A percentile compares a stretch with the other conserved stretches of the same genome.
Evolutionary conservation across 2,113 vertebrate species (phyloP).

Genomic region (Tonatia bakeri): DNA sequence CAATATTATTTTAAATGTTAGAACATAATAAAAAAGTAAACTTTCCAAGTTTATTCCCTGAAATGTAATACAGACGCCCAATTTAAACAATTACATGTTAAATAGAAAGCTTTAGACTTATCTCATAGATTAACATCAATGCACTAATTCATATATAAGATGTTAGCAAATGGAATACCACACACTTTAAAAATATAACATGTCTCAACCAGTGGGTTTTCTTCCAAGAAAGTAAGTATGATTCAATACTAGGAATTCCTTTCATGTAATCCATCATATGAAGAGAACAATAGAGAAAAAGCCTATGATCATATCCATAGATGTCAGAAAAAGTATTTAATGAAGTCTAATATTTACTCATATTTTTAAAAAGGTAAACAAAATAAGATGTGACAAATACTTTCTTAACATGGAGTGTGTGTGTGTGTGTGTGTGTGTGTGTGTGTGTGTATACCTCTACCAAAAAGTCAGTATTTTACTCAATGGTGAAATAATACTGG

Average conservation of each 20-base stretch:
- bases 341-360: neutral
- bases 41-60: neutral
- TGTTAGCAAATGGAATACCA: neutral
- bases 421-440: neutral
- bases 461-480: neutral
- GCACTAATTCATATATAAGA: neutral
- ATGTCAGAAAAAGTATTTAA: neutral
- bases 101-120: neutral
- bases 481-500: neutral
- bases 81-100: neutral
- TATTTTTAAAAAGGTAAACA: neutral
- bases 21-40: neutral
- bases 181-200: neutral
- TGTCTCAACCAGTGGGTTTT: neutral
- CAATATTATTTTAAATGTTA: neutral
- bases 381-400: neutral
- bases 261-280: neutral
- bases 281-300: neutral
- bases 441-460: neutral
- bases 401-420: neutral
- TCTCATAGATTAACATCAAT: neutral
- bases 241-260: neutral
- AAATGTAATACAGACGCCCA: neutral
- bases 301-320: neutral
- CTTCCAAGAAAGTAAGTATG: neutral